Conservation (phyloP, 2,113 vertebrate species). For the Corvus cornix region DNA sequence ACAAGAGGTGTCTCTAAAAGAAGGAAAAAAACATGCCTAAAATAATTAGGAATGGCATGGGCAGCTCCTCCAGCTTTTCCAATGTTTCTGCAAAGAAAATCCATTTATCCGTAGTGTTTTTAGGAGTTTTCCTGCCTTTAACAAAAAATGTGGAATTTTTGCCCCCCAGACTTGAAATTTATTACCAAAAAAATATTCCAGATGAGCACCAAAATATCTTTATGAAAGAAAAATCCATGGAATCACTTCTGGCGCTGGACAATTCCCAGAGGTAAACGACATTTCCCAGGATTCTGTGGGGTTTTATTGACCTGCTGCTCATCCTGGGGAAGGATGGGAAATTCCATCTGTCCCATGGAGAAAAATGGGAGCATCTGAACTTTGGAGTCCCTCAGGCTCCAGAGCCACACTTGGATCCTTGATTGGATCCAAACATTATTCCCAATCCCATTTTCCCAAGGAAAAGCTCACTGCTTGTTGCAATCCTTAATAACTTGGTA, state of each 20-base stretch:
- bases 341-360: not conserved
- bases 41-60: not conserved
- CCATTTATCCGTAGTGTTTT: fast-evolving
- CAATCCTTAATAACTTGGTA: not conserved
- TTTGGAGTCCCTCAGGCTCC: not conserved
- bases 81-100: not conserved
- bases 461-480: not conserved
- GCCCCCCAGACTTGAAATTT: fast-evolving
- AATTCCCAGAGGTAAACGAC: not conserved
- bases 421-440: fast-evolving
- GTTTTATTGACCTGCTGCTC: not conserved
- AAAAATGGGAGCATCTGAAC: not conserved
- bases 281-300: not conserved
- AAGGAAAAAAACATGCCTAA: not conserved
- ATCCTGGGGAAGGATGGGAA: not conserved
- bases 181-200: fast-evolving
- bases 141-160: not conserved
- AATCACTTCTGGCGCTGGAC: not conserved
- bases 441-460: not conserved
- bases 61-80: not conserved
- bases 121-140: not conserved
- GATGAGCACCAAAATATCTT: not conserved
- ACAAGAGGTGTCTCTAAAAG: not conserved
- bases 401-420: not conserved
- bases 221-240: not conserved